phyloP scores from a whole-genome alignment of 2,113 vertebrate genomes.

The Orthonyx spaldingii region DNA sequence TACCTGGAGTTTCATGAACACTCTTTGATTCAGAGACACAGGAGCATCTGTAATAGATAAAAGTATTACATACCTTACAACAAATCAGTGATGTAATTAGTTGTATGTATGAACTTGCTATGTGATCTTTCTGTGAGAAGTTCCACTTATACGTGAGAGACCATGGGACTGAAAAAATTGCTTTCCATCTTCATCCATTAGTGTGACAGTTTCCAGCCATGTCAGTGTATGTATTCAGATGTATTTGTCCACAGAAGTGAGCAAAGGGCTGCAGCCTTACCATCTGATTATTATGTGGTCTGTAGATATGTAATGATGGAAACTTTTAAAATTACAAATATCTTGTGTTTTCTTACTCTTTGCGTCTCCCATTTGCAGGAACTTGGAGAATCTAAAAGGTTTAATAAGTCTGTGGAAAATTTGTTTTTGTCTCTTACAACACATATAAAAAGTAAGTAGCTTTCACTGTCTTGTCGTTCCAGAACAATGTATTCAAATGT shows the following conservation, averaged over 20 bases:
- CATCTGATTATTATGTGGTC: neutral
- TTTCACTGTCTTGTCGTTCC: neutral
- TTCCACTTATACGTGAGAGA: neutral
- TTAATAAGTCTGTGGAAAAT: constrained; percentile 88
- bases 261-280: neutral
- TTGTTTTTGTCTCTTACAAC: constrained; percentile 80
- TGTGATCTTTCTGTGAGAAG: neutral
- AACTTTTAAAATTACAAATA: neutral
- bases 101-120: neutral
- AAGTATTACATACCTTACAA: neutral
- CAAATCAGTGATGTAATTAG: neutral
- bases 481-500: neutral
- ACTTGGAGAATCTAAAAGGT: constrained; percentile 68
- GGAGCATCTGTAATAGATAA: neutral
- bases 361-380: constrained; percentile 68
- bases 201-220: neutral
- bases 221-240: neutral
- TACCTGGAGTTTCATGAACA: neutral
- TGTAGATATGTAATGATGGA: neutral
- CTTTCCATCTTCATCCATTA: neutral
- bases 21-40: neutral
- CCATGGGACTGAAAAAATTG: neutral
- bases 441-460: constrained; percentile 85
- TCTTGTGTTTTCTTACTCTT: neutral
- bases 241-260: neutral